A percentile compares a stretch with the other conserved stretches of the same genome.
These are phyloP conservation scores for Cebidichthys violaceus DNA, from an alignment of 2,113 vertebrate species.

Conservation along the genomic window DNA sequence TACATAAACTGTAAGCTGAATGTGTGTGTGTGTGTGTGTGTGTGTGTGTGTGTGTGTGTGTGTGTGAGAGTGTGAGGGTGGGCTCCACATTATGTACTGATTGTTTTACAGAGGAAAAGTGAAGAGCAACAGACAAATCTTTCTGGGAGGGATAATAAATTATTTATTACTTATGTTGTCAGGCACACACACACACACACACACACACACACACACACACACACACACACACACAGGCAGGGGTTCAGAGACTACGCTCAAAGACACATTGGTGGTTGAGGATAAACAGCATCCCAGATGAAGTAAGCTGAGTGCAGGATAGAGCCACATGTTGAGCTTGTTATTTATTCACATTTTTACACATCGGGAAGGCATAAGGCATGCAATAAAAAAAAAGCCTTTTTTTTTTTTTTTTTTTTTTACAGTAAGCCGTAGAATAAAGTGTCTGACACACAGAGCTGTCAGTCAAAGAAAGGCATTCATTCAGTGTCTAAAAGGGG, in stretches of 20 bases:
- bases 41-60: background rate
- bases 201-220: background rate
- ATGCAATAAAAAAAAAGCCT: background rate
- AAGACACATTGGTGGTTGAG: slow-evolving; percentile 5
- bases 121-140: slow-evolving; percentile 39
- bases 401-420: background rate
- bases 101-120: slow-evolving; percentile 25
- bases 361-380: background rate
- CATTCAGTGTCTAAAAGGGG: background rate
- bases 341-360: slow-evolving; percentile 3
- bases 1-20: slow-evolving; percentile 26
- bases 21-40: slow-evolving; percentile 10
- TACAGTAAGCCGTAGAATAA: background rate
- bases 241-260: slow-evolving; percentile 12
- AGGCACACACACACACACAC: background rate
- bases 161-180: slow-evolving; percentile 42
- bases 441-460: background rate
- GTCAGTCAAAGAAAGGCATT: background rate
- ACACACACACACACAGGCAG: background rate
- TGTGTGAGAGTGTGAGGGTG: background rate
- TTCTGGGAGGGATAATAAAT: slow-evolving; percentile 43
- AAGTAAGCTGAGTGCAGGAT: slow-evolving; percentile 1
- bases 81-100: slow-evolving; percentile 18
- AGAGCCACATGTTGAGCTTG: background rate
- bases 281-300: slow-evolving; percentile 11